Conservation (phyloP, 2,113 vertebrate species). For the Nesogale talazaci region DNA sequence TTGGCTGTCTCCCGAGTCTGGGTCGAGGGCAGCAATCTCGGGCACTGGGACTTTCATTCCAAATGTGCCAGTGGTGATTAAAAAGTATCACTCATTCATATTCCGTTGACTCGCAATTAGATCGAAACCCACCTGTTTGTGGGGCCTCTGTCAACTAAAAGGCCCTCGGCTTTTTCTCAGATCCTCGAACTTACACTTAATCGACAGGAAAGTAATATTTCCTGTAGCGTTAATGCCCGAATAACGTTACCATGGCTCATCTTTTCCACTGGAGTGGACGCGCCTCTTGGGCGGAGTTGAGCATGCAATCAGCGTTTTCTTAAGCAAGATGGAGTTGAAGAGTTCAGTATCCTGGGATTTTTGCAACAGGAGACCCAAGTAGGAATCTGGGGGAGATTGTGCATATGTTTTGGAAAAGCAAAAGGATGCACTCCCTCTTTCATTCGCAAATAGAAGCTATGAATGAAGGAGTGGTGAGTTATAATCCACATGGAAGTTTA, state of each 20-base stretch:
- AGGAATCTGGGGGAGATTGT: slow-evolving; percentile 4
- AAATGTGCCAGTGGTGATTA: neutral
- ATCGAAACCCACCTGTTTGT: neutral
- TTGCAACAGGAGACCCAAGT: neutral
- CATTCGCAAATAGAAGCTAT: neutral
- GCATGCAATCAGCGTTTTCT: neutral
- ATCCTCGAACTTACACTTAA: neutral
- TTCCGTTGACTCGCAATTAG: neutral
- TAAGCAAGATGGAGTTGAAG: slow-evolving; percentile 53
- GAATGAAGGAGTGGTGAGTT: slow-evolving; percentile 15
- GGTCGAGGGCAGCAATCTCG: neutral
- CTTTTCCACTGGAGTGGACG: neutral
- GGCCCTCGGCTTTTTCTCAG: neutral
- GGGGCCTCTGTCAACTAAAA: neutral
- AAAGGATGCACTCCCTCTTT: neutral
- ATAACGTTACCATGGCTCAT: neutral
- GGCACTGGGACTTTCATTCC: neutral
- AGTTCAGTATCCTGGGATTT: neutral
- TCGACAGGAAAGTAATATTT: neutral
- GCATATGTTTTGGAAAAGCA: neutral
- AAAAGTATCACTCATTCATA: neutral
- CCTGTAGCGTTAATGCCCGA: neutral
- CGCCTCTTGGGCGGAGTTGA: neutral
- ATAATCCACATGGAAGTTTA: neutral
- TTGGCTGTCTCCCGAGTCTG: neutral